Conservation (phyloP, 2,797 vertebrate species). For the Poeciliopsis gracilis region DNA sequence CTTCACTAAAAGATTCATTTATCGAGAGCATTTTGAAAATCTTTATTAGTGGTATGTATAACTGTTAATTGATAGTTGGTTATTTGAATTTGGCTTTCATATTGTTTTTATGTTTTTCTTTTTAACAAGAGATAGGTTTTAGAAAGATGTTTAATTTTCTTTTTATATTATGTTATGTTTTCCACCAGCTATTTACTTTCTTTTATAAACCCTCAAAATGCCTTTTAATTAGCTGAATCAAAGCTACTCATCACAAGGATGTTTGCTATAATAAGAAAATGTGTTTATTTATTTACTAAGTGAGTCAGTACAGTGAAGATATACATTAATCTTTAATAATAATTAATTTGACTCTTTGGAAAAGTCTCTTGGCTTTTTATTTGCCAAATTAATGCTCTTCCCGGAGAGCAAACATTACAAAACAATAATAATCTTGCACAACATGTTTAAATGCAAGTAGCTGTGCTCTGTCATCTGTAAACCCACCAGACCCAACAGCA, state of each 20-base stretch:
- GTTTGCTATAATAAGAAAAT: not conserved
- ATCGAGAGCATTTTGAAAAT: not conserved
- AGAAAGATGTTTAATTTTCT: not conserved
- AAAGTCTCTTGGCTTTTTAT: slow-evolving; percentile 3
- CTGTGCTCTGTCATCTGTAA: slow-evolving; percentile 13
- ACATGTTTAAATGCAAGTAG: slow-evolving; percentile 12
- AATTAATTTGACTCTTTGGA: not conserved
- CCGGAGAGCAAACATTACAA: slow-evolving; percentile 4
- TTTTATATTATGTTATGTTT: not conserved
- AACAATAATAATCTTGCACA: slow-evolving; percentile 2
- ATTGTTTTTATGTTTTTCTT: not conserved
- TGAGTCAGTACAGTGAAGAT: not conserved
- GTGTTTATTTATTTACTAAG: slow-evolving; percentile 4
- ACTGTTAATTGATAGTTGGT: not conserved
- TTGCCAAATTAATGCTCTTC: slow-evolving; percentile 7
- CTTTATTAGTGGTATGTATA: not conserved
- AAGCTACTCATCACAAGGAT: not conserved
- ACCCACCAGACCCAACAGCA: slow-evolving; percentile 1
- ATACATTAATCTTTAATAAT: not conserved
- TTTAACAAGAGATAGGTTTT: not conserved
- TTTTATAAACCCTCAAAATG: not conserved
- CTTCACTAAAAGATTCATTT: not conserved
- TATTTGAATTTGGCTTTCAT: not conserved
- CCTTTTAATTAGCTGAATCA: not conserved
- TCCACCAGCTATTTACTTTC: not conserved